A percentile compares a stretch with the other conserved stretches of the same genome.
Evolutionary conservation across 1,140 invertebrate genomes (phyloP).

Genomic region (Pollicipes pollicipes): DNA sequence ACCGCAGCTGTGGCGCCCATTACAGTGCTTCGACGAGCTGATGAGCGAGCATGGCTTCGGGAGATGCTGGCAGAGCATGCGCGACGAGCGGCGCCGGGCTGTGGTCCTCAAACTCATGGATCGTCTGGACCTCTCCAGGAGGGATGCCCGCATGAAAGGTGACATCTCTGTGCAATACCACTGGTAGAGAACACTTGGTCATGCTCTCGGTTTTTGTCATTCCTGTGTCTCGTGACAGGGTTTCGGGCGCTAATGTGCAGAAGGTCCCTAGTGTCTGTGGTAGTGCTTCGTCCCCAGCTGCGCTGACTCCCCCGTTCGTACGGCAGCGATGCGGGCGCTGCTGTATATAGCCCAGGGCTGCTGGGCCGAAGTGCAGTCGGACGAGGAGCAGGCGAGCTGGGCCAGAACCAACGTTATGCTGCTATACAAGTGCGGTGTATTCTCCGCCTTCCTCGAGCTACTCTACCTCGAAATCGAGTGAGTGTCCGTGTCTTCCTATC

Average conservation of each 20-base stretch:
- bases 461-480: slow-evolving; percentile 87
- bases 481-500: too few species aligned
- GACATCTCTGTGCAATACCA: too few species aligned
- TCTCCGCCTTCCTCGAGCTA: slow-evolving; percentile 72
- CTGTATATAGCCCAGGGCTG: slow-evolving; percentile 80
- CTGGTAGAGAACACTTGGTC: too few species aligned
- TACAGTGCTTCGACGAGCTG: slow-evolving; percentile 61
- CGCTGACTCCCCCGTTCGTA: slow-evolving; percentile 22
- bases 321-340: slow-evolving; percentile 61
- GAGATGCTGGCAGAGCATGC: slow-evolving; percentile 61
- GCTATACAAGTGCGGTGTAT: slow-evolving; percentile 72
- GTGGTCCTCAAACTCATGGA: slow-evolving; percentile 70
- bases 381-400: slow-evolving; percentile 67
- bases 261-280: slow-evolving; percentile 4
- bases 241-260: slow-evolving; percentile 3
- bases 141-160: slow-evolving; percentile 44
- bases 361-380: slow-evolving; percentile 80
- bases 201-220: too few species aligned
- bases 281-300: not conserved
- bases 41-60: slow-evolving; percentile 58
- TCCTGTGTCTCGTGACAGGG: not conserved
- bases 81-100: slow-evolving; percentile 42
- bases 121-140: slow-evolving; percentile 69
- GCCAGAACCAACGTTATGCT: slow-evolving; percentile 65
- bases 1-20: too few species aligned